Evolutionary conservation across 2,888 invertebrate species (phyloP), one percentile per base, ranked within the genome.

Genomic region (Cantharis lateralis): DNA sequence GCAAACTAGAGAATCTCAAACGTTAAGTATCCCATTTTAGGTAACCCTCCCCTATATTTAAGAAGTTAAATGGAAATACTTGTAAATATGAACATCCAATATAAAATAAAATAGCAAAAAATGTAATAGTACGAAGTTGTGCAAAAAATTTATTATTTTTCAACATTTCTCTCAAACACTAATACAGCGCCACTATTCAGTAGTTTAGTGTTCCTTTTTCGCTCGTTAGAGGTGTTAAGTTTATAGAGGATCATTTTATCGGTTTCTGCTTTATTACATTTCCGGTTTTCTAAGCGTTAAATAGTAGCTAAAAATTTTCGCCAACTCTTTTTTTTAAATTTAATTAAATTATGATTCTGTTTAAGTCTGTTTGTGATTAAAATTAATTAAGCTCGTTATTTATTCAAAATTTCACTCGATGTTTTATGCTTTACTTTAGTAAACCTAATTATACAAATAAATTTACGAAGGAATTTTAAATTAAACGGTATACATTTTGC

Each of bases 201-300:
- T 72, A 72, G 72, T 72, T 72, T 48, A 68, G 72, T 62, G 72
- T 64, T 72, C 66, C 48, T 72, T 72, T 72, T 26, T 72, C 64
- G 72, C 66, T 72, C 72, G 72, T 72, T 72, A 16, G 32, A 72
- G 72, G 32, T 61, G 66, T 61, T 61, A 68, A 66, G 66, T 72
- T 72, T 72, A 72, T 72, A 64, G 66, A 66, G 72, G 64, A 20
- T 61, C 72, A 48, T 66, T 72, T 68, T 68, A 72, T 72, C 64
- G 48, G 64, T 64, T 68, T 68, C 68, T 68, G 68, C 15, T 72
- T 72, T 72, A 72, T 72, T 72, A 15, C 20, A 64, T 15, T 18
- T 64, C 62, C 66, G 72, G 66, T 20, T 68, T 72, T 71, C 20
- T 66, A 20, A 24, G 66, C 7, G 24, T 66, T 66, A 20, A 66